phyloP scores from a whole-genome alignment of 2,113 vertebrate species.

The Rana temporaria region DNA sequence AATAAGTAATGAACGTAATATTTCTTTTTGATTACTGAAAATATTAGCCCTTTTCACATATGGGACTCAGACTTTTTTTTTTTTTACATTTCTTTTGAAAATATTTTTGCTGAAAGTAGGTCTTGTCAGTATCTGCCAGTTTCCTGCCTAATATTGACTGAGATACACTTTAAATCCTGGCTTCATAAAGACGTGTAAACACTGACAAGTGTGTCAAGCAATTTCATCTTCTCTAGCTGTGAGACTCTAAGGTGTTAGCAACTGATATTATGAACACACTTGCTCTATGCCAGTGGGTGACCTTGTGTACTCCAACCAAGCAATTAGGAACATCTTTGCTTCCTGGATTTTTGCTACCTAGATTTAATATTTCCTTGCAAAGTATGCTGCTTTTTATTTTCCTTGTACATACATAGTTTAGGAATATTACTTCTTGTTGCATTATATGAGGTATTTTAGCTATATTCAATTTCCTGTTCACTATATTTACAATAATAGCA shows the following conservation, averaged over 20 bases:
- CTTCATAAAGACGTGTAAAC: conserved; percentile 33
- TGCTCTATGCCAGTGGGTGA: background rate
- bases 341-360: background rate
- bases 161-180: conserved; percentile 7
- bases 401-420: too few relatives aligned
- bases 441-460: too few relatives aligned
- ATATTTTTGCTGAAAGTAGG: background rate
- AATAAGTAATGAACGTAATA: too few relatives aligned
- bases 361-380: too few relatives aligned
- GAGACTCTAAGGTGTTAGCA: background rate
- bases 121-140: background rate
- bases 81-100: background rate
- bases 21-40: too few relatives aligned
- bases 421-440: too few relatives aligned
- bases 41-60: too few relatives aligned
- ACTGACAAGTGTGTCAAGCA: conserved; percentile 9
- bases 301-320: background rate
- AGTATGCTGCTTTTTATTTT: too few relatives aligned
- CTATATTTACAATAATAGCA: too few relatives aligned
- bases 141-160: conserved; percentile 4
- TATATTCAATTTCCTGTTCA: too few relatives aligned
- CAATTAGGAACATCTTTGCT: background rate
- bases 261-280: conserved; percentile 14
- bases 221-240: conserved; percentile 11
- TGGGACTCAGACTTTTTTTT: background rate